Base-by-base conservation (phyloP, 2,797 vertebrate species). In the Sebastes kiyomatsui region DNA sequence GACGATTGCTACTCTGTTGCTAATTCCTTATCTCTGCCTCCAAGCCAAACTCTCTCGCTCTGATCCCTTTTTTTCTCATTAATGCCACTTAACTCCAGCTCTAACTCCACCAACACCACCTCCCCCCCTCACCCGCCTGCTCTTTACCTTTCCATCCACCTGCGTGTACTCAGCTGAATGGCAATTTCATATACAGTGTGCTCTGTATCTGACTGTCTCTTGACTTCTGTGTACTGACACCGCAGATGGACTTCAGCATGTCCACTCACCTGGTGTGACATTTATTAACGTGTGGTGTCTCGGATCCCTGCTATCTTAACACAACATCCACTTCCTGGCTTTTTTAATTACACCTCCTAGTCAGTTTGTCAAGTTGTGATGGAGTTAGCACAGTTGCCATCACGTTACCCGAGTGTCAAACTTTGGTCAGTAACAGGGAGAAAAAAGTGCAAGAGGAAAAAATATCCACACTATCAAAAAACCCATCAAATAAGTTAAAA, bases 1-100 rank as follows among this genome's bases (percentile, higher is more conserved):
- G 74, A 25, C 38, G 11, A 30, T 68, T 64, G 65, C 67, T 59
- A 11, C 83, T 69, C 72, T 1, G 60, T 20, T 75, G 55, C 61
- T 76, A 81, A 83, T 86, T 81, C 67, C 67, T 82, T 75, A 77
- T 88, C 79, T 81, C 81, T 35, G 46, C 49, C 71, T 82, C 66
- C 25, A 32, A 79, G 69, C 69, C 20, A 27, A 77, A 27, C 87
- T 76, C 71, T 9, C 85, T 58, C 54, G 1, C 74, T 75, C 55
- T 67, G 38, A 49, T 60, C 71, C 49, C 28, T 25, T 13, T 46
- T 74, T 68, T 72, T 55, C 62, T 65, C 73, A 68, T 82, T 69
- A 77, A 56, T 33, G 67, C 38, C 72, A 85, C 58, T 82, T 74
- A 77, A 64, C 75, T 65, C 38, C 18, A n/a, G 30, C 42, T 67